Percentiles rank a stretch among this genome's conserved stretches.
phyloP scores from a whole-genome alignment of 1,140 invertebrate genomes.

The Nautilus pompilius region DNA sequence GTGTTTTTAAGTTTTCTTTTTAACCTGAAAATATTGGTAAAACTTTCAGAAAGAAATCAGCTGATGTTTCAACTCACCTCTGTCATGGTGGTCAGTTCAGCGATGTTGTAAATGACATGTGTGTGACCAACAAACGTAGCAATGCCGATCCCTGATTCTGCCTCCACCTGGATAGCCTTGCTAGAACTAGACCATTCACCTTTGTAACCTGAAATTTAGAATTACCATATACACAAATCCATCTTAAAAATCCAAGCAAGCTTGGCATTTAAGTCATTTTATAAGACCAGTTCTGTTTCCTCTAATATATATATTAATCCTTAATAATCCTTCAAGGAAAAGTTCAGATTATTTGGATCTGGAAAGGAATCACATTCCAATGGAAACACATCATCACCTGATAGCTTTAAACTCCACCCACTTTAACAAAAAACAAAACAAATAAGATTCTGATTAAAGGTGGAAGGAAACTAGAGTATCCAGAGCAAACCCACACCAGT shows the following conservation, averaged over 20 bases:
- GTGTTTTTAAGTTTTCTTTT: background rate
- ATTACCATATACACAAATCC: background rate
- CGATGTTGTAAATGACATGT: conserved; percentile 40
- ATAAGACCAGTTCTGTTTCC: no score
- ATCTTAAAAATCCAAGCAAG: background rate
- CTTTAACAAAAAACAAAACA: no score
- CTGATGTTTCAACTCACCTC: conserved; percentile 29
- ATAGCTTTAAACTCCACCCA: no score
- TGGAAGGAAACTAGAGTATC: no score
- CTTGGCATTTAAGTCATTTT: no score
- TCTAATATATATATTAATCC: no score
- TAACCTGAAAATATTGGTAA: conserved; percentile 1
- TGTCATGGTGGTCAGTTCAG: conserved; percentile 37
- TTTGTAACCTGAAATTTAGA: conserved; percentile 21
- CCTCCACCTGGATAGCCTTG: conserved; percentile 31
- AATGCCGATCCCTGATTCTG: conserved; percentile 35
- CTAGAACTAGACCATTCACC: conserved; percentile 39
- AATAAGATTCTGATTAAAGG: no score
- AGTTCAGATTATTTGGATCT: no score
- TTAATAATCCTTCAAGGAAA: no score
- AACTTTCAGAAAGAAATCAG: conserved; percentile 4
- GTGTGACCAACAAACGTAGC: conserved; percentile 33
- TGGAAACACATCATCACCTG: no score
- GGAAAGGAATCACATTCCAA: no score
- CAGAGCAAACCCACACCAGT: no score